A percentile compares a stretch with the other conserved stretches of the same genome.
phyloP scores from a whole-genome alignment of 2,797 vertebrate species.

The Sebastes vulpes region DNA sequence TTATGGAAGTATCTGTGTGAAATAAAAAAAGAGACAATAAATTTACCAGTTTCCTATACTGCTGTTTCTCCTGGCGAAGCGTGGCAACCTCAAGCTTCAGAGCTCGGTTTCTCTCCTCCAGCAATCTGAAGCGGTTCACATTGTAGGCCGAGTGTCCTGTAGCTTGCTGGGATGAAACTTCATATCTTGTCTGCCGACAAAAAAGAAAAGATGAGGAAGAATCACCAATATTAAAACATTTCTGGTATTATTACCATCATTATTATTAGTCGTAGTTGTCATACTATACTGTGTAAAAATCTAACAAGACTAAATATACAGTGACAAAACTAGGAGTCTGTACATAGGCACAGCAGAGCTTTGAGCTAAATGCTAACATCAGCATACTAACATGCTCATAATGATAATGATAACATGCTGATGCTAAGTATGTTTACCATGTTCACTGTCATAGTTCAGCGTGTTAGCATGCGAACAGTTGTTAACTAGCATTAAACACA shows the following conservation, averaged over 20 bases:
- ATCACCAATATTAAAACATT: neutral
- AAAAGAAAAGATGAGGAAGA: neutral
- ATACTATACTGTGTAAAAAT: neutral
- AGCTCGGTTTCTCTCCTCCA: slow-evolving; percentile 78
- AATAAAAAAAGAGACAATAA: neutral
- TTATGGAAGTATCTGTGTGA: neutral
- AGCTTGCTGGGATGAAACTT: slow-evolving; percentile 69
- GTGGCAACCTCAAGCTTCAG: slow-evolving; percentile 79
- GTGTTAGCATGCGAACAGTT: neutral
- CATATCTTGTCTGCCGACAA: slow-evolving; percentile 82
- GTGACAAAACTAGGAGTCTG: neutral
- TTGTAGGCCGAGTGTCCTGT: slow-evolving; percentile 50
- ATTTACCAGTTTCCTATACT: slow-evolving; percentile 80
- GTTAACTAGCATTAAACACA: neutral
- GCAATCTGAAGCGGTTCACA: slow-evolving; percentile 61
- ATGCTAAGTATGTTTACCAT: neutral
- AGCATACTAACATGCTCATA: neutral
- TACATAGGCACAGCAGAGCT: neutral
- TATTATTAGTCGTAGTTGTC: neutral
- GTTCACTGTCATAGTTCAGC: neutral
- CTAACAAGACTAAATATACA: neutral
- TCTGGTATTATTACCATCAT: neutral
- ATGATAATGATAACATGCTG: neutral
- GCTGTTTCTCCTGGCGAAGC: slow-evolving; percentile 74
- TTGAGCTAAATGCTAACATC: neutral